A percentile compares a stretch with the other conserved stretches of the same genome.
Conservation (phyloP, 2,797 vertebrate genomes). For the Myoxocephalus aenaeus region DNA sequence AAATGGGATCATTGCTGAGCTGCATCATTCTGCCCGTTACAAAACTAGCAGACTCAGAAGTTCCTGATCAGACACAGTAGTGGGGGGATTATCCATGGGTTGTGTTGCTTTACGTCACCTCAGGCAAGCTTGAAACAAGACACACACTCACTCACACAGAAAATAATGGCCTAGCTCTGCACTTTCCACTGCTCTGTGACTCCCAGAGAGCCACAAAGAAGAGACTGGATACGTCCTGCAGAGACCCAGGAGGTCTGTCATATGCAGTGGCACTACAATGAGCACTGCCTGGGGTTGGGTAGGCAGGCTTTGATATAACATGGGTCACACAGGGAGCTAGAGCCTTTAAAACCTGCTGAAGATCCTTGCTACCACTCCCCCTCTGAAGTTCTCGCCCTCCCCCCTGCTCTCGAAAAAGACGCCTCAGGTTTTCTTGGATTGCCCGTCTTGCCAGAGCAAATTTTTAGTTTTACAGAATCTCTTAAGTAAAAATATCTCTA, state of each 20-base stretch:
- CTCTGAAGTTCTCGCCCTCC: constrained; percentile 73
- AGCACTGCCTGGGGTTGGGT: constrained; percentile 81
- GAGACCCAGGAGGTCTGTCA: constrained; percentile 85
- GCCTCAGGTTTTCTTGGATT: neutral
- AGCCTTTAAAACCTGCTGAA: constrained; percentile 77
- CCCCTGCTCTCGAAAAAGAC: constrained; percentile 54
- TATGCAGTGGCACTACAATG: constrained; percentile 82
- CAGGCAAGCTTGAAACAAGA: constrained; percentile 59
- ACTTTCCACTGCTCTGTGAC: constrained; percentile 65
- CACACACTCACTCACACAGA: constrained; percentile 28
- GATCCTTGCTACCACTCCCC: constrained; percentile 71
- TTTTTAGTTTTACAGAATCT: neutral
- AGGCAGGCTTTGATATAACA: constrained; percentile 85
- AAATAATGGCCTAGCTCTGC: constrained; percentile 66
- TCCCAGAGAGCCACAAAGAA: constrained; percentile 77
- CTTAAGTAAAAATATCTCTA: neutral
- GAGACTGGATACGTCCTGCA: constrained; percentile 79
- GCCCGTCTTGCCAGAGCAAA: neutral
- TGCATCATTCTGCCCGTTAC: constrained; percentile 35
- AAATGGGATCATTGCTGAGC: constrained; percentile 16
- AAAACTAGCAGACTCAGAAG: constrained; percentile 71
- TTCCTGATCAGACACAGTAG: constrained; percentile 72
- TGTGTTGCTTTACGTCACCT: constrained; percentile 53
- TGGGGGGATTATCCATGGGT: constrained; percentile 43
- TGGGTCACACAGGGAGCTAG: constrained; percentile 80